Conservation (phyloP, 2,888 invertebrate genomes). For the Drosophila kuntzei region DNA sequence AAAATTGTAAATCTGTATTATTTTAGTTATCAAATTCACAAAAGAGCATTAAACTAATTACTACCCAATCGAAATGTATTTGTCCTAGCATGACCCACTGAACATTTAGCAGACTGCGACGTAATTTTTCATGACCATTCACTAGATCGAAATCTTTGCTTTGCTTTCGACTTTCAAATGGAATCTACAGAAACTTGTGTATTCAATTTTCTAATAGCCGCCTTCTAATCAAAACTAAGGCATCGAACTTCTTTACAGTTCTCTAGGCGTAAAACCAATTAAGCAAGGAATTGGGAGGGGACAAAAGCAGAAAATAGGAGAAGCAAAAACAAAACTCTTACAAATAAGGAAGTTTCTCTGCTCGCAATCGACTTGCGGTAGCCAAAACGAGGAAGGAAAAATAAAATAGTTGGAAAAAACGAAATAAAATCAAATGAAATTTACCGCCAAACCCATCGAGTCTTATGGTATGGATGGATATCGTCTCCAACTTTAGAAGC, state of each 20-base stretch:
- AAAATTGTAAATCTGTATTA: no score
- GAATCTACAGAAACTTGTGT: slow-evolving; percentile 44
- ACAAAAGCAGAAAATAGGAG: slow-evolving; percentile 1
- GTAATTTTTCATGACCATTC: slow-evolving; percentile 47
- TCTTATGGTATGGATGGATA: slow-evolving; percentile 28
- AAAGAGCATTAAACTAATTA: slow-evolving; percentile 6
- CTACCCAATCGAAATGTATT: slow-evolving; percentile 19
- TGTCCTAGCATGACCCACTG: slow-evolving; percentile 52
- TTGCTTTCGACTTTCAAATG: slow-evolving; percentile 47
- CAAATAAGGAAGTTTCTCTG: slow-evolving; percentile 74
- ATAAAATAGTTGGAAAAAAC: slow-evolving; percentile 29
- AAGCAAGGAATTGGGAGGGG: slow-evolving; percentile 50
- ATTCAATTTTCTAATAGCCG: slow-evolving; percentile 79
- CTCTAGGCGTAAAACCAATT: slow-evolving; percentile 79
- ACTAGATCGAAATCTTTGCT: slow-evolving; percentile 54
- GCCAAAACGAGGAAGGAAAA: slow-evolving; percentile 20
- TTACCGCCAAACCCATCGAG: slow-evolving; percentile 66
- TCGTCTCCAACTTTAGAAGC: slow-evolving; percentile 75
- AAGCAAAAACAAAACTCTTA: slow-evolving; percentile 40
- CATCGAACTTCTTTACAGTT: slow-evolving; percentile 54
- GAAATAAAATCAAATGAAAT: slow-evolving; percentile 80
- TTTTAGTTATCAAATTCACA: neutral
- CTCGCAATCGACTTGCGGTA: slow-evolving; percentile 33
- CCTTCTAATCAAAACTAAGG: slow-evolving; percentile 76
- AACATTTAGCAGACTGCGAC: slow-evolving; percentile 21